A percentile compares a stretch with the other conserved stretches of the same genome.
phyloP scores from a whole-genome alignment of 92 coral and sea anemone genomes.

The Parazoanthus darwini region DNA sequence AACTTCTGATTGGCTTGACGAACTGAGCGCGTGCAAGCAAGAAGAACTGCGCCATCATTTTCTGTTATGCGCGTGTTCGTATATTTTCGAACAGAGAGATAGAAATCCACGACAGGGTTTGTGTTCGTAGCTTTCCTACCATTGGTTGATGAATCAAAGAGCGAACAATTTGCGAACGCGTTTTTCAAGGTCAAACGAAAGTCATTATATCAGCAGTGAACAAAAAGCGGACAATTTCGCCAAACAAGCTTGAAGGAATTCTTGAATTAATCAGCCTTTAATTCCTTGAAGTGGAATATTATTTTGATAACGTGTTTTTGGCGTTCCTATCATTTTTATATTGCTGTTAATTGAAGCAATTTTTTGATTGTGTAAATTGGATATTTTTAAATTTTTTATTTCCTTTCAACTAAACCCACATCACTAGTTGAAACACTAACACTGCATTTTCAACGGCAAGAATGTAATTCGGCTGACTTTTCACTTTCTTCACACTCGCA shows the following conservation, averaged over 20 bases:
- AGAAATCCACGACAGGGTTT: too few relatives aligned
- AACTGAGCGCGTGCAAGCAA: too few relatives aligned
- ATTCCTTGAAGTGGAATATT: background rate
- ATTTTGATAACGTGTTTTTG: background rate
- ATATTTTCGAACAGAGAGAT: too few relatives aligned
- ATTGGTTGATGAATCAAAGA: too few relatives aligned
- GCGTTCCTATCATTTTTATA: background rate
- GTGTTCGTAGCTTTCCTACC: too few relatives aligned
- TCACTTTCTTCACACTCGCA: background rate
- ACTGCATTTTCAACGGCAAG: background rate
- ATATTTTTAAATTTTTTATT: background rate
- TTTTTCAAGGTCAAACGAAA: too few relatives aligned
- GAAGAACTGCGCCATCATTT: too few relatives aligned
- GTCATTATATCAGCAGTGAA: background rate
- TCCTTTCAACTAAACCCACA: background rate
- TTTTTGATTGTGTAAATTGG: background rate
- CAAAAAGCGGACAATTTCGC: background rate
- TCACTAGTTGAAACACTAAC: background rate
- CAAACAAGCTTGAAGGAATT: background rate
- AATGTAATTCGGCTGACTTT: background rate
- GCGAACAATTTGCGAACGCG: too few relatives aligned
- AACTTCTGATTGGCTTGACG: too few relatives aligned
- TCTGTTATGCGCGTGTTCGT: too few relatives aligned
- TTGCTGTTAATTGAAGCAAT: background rate
- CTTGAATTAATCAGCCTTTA: background rate